phyloP scores from a whole-genome alignment of 2,888 invertebrate species.

The Erebia palarica region DNA sequence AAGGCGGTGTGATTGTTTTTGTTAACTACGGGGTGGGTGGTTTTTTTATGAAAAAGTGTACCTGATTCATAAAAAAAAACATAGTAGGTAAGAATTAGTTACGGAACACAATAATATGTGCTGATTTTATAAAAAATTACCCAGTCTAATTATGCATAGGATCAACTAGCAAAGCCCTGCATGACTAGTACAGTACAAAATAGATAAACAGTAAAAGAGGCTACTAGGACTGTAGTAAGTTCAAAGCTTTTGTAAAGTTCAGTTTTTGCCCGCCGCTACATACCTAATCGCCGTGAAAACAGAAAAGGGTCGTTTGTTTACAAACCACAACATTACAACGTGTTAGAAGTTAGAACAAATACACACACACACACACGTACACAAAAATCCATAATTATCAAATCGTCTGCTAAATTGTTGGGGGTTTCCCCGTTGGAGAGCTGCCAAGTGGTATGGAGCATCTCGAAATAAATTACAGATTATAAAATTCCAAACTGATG shows the following conservation, averaged over 20 bases:
- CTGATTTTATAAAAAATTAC: no score
- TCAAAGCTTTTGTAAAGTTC: neutral
- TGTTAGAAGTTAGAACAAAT: constrained; percentile 16
- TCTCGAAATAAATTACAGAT: constrained; percentile 74
- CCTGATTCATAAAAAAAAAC: no score
- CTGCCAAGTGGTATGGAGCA: constrained; percentile 75
- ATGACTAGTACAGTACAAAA: no score
- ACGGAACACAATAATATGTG: no score
- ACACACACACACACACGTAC: constrained; percentile 47
- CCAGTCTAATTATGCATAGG: no score
- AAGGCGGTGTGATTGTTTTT: neutral
- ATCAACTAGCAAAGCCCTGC: no score
- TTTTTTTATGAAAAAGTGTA: no score
- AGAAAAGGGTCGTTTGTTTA: constrained; percentile 8
- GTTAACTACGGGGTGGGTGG: neutral
- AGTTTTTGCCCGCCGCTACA: neutral
- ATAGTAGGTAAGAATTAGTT: no score
- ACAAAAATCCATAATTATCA: constrained; percentile 73
- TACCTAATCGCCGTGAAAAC: neutral
- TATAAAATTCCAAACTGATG: constrained; percentile 53
- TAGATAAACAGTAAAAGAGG: no score
- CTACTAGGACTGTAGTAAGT: no score
- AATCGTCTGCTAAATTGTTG: constrained; percentile 72
- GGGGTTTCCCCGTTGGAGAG: constrained; percentile 77
- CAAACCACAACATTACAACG: neutral